phyloP scores from a whole-genome alignment of 2,888 invertebrate species.

The Chouioia cunea region DNA sequence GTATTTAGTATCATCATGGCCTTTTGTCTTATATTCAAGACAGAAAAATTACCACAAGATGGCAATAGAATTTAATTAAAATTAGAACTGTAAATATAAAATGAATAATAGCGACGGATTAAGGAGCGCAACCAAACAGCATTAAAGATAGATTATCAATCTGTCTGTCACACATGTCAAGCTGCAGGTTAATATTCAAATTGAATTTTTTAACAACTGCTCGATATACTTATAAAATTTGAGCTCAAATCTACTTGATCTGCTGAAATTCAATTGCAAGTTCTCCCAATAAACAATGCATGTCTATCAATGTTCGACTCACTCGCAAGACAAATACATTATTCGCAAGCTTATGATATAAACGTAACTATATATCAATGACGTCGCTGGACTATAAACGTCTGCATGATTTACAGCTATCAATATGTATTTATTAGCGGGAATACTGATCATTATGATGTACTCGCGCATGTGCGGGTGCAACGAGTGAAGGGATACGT shows the following conservation, averaged over 20 bases:
- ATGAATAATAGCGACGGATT: too few species aligned
- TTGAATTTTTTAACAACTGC: slow-evolving; percentile 25
- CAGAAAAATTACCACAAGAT: neutral
- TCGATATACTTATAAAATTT: slow-evolving; percentile 6
- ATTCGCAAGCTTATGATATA: neutral
- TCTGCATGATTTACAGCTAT: too few species aligned
- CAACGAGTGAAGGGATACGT: too few species aligned
- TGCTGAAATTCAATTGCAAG: slow-evolving; percentile 1
- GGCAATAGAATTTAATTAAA: slow-evolving; percentile 8
- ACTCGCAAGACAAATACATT: slow-evolving; percentile 3
- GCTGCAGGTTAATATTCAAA: slow-evolving; percentile 4
- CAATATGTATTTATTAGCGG: too few species aligned
- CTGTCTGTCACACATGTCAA: slow-evolving; percentile 18
- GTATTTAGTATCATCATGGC: slow-evolving; percentile 12
- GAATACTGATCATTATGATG: too few species aligned
- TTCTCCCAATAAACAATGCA: neutral
- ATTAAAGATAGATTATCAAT: slow-evolving; percentile 27
- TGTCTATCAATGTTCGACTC: neutral
- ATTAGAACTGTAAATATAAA: neutral
- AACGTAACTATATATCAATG: too few species aligned
- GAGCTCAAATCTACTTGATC: slow-evolving; percentile 8
- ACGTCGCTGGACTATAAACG: too few species aligned
- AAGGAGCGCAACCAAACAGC: slow-evolving; percentile 1
- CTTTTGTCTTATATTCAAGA: slow-evolving; percentile 4
- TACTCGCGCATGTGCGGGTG: too few species aligned